These are phyloP conservation scores for Apostichopus parvimensis DNA, from an alignment of 35 echinoderm and acorn worm species.

Conservation along the genomic window DNA sequence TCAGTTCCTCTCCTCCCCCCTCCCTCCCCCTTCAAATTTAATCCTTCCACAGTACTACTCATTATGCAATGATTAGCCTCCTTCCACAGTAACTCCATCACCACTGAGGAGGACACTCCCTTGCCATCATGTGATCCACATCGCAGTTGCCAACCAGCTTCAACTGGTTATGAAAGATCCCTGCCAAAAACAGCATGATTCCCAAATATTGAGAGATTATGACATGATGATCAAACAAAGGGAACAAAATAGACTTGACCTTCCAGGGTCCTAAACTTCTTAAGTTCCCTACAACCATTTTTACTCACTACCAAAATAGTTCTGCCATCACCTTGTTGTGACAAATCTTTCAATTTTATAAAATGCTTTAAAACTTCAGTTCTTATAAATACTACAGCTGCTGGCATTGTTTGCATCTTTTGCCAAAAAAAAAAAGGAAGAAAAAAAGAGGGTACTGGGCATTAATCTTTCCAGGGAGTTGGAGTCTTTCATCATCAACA, in stretches of 20 bases:
- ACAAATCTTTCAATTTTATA: background rate
- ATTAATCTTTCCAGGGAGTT: background rate
- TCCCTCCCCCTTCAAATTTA: too few relatives aligned
- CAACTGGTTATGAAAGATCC: background rate
- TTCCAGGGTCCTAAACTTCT: conserved; percentile 19
- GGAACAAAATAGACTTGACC: conserved; percentile 22
- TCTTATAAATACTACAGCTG: conserved; percentile 32
- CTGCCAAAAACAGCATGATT: conserved; percentile 12
- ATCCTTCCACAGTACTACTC: too few relatives aligned
- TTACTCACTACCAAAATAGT: background rate
- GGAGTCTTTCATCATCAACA: background rate
- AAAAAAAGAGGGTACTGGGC: background rate
- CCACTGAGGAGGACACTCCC: background rate
- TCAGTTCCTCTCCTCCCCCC: too few relatives aligned
- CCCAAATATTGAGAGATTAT: conserved; percentile 2
- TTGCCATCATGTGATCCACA: background rate
- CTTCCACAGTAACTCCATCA: too few relatives aligned
- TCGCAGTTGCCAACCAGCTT: background rate
- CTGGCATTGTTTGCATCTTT: conserved; percentile 4
- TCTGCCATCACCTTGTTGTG: conserved; percentile 19
- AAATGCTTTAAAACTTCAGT: background rate
- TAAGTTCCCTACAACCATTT: background rate
- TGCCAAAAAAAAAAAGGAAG: background rate
- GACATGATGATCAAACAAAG: background rate
- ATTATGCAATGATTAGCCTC: too few relatives aligned